Base-by-base conservation (phyloP, 1,140 invertebrate genomes). In the Euura lappo region DNA sequence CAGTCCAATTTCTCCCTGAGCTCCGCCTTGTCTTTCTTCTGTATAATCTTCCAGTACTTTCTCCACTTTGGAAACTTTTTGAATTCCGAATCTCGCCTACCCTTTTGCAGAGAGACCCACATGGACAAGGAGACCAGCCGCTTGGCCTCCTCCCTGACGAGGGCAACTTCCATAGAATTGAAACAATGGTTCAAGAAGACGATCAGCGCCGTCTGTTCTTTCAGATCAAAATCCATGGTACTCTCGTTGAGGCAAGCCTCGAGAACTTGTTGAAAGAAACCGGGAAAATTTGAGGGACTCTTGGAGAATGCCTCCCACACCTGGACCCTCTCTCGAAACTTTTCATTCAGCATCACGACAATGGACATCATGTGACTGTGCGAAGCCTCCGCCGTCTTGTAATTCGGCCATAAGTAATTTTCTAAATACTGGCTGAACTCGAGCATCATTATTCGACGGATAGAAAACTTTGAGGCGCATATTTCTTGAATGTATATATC, bases 341-440 rank as follows among this genome's bases (percentile, higher is more conserved):
- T 99, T 82, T 99, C 98, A 91, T 99, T 99, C 8, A 99, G 92
- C 94, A 99, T 98, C 0, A 96, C 93, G 46, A 98, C 94, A 76
- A 99, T 98, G 0, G 97, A 98, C 92, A 99, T 93, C 74, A 98
- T 92, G 85, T 99, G 96, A 2, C 93, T 91, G 75, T 93, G 90
- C 0, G 92, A 91, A 1, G 95, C 92, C 68, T 89, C 89, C 11
- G 86, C 88, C 1, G 91, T 88, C 65, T 90, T 87, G 85, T 96
- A 99, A 87, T 99, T 95, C n/a, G 97, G 97, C 98, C 98, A 99
- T 11, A 99, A 84, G 88, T 96, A 99, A 83, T 97, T 97, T 85
- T 99, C 98, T 74, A 99, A 85, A 87, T 98, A 99, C 79, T 99
- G 98, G 81, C 97, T 98, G 81, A 99, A 98, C 86, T 99, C 98